Evolutionary conservation across 2,797 vertebrate genomes (phyloP), one percentile per base, ranked within the genome.

Genomic region (Calcarius lapponicus): DNA sequence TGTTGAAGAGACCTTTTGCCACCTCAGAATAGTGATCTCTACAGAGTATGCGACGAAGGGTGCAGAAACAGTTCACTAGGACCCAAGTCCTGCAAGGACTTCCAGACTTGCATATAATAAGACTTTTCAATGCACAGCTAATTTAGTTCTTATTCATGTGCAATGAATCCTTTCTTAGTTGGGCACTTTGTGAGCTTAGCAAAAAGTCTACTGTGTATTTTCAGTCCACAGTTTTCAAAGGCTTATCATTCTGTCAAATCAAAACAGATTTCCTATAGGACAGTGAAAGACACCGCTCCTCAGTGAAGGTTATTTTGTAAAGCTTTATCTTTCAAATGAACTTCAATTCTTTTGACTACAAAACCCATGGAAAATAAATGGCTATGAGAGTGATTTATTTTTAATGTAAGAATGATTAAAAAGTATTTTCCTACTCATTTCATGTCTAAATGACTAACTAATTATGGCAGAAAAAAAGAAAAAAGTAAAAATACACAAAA

Each of bases 61-160:
- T 11, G 10, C 42, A 92, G 61, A 78, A 88, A 53, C 4, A 8
- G 17, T 62, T 86, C 16, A 1, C 56, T 21, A 60, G 51, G n/a
- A 81, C 43, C 11, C 32, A 69, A 42, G 17, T 64, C 70, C 66
- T 88, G 50, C 70, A 78, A 78, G 84, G 88, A 69, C 70, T 86
- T 79, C 28, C 8, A 40, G 56, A 4, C 51, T 61, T 74, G 54
- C 18, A 45, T 73, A 51, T 84, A 50, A 90, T 79, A 72, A 90
- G 51, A 56, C 21, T 70, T 94, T 93, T 92, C 64, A 88, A 58
- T 67, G 57, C 48, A 88, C 45, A 93, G 87, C 60, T 96, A 94
- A 92, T 92, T 93, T 93, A 85, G 42, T 36, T 95, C 38, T 82
- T 78, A 83, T 83, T 95, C 87, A 80, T 83, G 90, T 83, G 56